A percentile compares a stretch with the other conserved stretches of the same genome.
phyloP scores from a whole-genome alignment of 2,113 vertebrate species.

The Syngnathus typhle region DNA sequence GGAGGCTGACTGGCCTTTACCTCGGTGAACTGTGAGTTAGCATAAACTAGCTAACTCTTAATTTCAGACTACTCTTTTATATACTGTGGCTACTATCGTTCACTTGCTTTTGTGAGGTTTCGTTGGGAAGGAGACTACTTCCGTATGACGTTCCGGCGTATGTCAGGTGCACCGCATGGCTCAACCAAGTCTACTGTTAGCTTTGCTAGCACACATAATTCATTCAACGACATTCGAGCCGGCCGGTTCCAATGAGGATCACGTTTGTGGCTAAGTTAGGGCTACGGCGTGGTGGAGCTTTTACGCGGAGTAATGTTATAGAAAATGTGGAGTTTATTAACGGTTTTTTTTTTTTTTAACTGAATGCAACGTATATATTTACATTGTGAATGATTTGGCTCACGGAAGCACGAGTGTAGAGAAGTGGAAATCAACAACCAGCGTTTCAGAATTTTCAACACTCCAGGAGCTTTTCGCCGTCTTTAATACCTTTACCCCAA shows the following conservation, averaged over 20 bases:
- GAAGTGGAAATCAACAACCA: no score
- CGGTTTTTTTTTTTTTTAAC: background rate
- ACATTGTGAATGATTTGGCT: conserved; percentile 37
- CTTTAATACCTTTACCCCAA: background rate
- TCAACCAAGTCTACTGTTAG: conserved; percentile 32
- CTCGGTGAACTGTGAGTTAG: conserved; percentile 2
- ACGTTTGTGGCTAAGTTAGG: background rate
- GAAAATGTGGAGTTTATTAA: background rate
- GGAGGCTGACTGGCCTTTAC: conserved; percentile 53
- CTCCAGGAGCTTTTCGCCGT: background rate
- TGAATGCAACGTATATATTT: background rate
- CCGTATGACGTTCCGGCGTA: background rate
- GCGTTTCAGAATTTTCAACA: background rate
- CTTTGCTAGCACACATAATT: conserved; percentile 19
- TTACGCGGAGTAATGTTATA: background rate
- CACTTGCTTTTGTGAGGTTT: background rate
- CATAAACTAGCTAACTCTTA: background rate
- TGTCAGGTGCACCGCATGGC: conserved; percentile 53
- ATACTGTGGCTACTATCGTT: fast-evolving
- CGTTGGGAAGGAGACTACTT: background rate
- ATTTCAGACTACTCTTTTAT: background rate
- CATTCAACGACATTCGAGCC: conserved; percentile 3
- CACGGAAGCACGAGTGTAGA: background rate
- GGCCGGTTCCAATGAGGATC: background rate
- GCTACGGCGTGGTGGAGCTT: background rate